Conservation (phyloP, 1,140 invertebrate species). For the Magallana ariakensis region DNA sequence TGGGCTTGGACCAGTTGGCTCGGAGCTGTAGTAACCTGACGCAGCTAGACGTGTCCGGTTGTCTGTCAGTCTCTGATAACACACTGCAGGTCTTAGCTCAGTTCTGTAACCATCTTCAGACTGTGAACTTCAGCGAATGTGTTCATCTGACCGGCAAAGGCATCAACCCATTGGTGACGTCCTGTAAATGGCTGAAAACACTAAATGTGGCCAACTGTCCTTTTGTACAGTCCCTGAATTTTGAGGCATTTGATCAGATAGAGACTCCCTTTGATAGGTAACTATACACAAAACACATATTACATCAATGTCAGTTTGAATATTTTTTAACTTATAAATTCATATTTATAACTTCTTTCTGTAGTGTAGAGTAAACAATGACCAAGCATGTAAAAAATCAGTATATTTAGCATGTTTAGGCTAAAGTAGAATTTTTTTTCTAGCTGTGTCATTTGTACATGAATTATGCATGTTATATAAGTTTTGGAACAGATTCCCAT, state of each 20-base stretch:
- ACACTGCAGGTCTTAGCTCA: not conserved
- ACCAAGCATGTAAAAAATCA: too few relatives aligned
- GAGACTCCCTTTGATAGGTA: slow-evolving; percentile 6
- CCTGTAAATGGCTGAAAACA: not conserved
- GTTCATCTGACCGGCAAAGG: slow-evolving; percentile 11
- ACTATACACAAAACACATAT: not conserved
- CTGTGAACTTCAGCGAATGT: slow-evolving; percentile 11
- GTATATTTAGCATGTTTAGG: too few relatives aligned
- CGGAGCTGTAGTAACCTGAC: slow-evolving; percentile 20
- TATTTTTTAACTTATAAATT: too few relatives aligned
- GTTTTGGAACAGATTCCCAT: too few relatives aligned
- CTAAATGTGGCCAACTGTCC: not conserved
- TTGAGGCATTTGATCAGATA: slow-evolving; percentile 16
- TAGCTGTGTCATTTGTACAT: too few relatives aligned
- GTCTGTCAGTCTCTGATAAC: slow-evolving; percentile 9
- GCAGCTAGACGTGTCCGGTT: slow-evolving; percentile 6
- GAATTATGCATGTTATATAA: too few relatives aligned
- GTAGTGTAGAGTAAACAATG: too few relatives aligned
- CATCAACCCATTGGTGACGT: not conserved
- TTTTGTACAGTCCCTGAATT: not conserved
- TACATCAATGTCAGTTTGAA: too few relatives aligned
- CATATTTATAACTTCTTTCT: too few relatives aligned
- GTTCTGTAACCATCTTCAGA: not conserved
- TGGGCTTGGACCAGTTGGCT: not conserved
- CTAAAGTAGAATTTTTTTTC: too few relatives aligned